Evolutionary conservation across 2,797 vertebrate species (phyloP).

Genomic region (Enteromius fasciolatus): DNA sequence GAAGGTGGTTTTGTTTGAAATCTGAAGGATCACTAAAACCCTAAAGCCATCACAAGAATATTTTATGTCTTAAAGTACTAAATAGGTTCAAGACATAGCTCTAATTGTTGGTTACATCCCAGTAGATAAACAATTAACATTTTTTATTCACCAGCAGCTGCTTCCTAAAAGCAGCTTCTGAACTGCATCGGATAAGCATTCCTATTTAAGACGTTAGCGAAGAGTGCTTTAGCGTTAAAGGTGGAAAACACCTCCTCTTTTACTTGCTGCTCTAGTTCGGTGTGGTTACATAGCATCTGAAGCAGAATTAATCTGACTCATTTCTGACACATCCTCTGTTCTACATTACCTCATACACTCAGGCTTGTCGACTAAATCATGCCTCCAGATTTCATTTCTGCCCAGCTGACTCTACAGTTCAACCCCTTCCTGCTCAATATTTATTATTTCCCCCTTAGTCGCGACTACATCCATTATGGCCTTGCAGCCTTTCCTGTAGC

Average conservation of each 20-base stretch:
- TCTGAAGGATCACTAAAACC: not conserved
- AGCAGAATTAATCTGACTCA: slow-evolving; percentile 41
- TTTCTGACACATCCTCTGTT: slow-evolving; percentile 38
- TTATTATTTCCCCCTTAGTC: not conserved
- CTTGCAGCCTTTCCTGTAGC: not conserved
- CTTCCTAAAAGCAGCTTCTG: not conserved
- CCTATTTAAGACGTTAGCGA: not conserved
- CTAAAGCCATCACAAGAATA: not conserved
- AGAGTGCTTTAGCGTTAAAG: not conserved
- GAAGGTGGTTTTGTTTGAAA: too few relatives aligned
- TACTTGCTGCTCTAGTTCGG: slow-evolving; percentile 12
- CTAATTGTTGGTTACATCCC: not conserved
- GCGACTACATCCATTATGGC: not conserved
- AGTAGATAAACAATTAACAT: not conserved
- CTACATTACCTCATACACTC: slow-evolving; percentile 38
- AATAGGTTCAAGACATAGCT: not conserved
- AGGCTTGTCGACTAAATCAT: slow-evolving; percentile 19
- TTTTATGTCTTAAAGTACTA: not conserved
- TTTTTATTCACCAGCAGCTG: not conserved
- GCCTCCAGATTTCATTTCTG: slow-evolving; percentile 1
- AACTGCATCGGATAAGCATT: not conserved
- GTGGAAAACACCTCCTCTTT: not conserved
- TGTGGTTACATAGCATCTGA: slow-evolving; percentile 26
- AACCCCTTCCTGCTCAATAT: slow-evolving; percentile 4
- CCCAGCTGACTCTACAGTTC: not conserved